phyloP scores from a whole-genome alignment of 2,113 vertebrate species.

The Sander vitreus region DNA sequence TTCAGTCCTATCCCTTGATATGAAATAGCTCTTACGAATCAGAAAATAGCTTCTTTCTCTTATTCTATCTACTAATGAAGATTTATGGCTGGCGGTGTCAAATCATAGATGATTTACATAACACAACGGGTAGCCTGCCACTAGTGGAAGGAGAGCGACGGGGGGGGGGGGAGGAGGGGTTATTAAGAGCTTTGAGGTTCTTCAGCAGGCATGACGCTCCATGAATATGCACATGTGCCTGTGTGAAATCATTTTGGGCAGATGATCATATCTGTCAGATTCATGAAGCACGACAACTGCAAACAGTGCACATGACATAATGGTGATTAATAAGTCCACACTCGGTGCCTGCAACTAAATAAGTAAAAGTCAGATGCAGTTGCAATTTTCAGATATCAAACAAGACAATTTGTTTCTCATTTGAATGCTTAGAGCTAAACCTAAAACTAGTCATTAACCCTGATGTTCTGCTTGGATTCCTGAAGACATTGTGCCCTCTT shows the following conservation, averaged over 20 bases:
- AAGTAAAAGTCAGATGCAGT: constrained; percentile 16
- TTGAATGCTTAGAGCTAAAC: constrained; percentile 10
- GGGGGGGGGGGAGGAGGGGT: not conserved
- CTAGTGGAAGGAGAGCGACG: constrained; percentile 18
- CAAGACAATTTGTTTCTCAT: constrained; percentile 11
- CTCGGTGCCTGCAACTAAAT: constrained; percentile 10
- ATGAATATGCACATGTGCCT: constrained; percentile 57
- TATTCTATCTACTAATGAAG: constrained; percentile 78
- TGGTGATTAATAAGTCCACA: constrained; percentile 33
- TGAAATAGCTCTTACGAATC: constrained; percentile 69
- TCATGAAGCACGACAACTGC: constrained; percentile 37
- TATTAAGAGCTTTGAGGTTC: constrained; percentile 50
- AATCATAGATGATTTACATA: constrained; percentile 82
- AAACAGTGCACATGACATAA: constrained; percentile 26
- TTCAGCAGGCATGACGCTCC: constrained; percentile 34
- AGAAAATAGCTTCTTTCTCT: constrained; percentile 70
- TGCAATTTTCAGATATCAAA: constrained; percentile 3
- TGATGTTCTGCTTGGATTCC: not conserved
- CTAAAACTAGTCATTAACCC: not conserved
- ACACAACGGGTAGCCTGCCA: constrained; percentile 58
- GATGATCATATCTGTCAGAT: constrained; percentile 54
- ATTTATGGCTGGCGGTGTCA: constrained; percentile 75
- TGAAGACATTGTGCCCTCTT: not conserved
- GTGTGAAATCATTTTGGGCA: constrained; percentile 47
- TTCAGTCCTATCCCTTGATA: constrained; percentile 59